Evolutionary conservation across 2,113 vertebrate genomes (phyloP).

Genomic region (Anarhynchus alexandrinus): DNA sequence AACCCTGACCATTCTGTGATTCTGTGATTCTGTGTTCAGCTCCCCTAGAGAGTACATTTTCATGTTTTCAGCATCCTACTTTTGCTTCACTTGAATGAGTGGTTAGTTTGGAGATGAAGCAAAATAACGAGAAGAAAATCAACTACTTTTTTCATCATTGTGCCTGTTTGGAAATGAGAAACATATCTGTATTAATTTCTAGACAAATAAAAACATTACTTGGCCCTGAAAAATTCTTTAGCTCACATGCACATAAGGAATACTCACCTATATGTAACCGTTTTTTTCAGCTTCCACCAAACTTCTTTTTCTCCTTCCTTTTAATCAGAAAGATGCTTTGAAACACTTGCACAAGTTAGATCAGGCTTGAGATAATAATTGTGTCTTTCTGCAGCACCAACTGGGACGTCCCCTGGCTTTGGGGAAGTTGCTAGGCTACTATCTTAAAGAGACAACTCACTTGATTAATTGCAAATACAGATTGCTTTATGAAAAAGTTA

Average conservation of each 20-base stretch:
- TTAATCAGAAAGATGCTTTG: conserved; percentile 59
- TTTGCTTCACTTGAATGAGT: not conserved
- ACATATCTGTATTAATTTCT: not conserved
- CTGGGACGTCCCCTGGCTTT: conserved; percentile 50
- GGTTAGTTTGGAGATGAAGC: not conserved
- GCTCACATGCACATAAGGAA: not conserved
- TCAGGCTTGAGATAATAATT: conserved; percentile 58
- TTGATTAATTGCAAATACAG: conserved; percentile 77
- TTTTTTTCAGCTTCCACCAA: not conserved
- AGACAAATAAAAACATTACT: not conserved
- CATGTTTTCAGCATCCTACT: not conserved
- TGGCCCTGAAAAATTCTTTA: not conserved
- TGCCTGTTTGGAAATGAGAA: not conserved
- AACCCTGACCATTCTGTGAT: no score
- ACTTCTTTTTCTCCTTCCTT: not conserved
- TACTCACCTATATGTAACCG: not conserved
- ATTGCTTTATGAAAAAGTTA: conserved; percentile 61
- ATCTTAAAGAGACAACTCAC: conserved; percentile 73
- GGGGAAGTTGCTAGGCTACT: conserved; percentile 74
- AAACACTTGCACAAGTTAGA: conserved; percentile 45
- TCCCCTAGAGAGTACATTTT: not conserved
- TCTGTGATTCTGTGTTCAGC: not conserved
- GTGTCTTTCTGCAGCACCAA: conserved; percentile 37
- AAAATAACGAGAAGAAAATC: not conserved
- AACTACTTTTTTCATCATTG: not conserved